Conservation (phyloP, 1,140 invertebrate species). For the Cheumatopsyche charites region DNA sequence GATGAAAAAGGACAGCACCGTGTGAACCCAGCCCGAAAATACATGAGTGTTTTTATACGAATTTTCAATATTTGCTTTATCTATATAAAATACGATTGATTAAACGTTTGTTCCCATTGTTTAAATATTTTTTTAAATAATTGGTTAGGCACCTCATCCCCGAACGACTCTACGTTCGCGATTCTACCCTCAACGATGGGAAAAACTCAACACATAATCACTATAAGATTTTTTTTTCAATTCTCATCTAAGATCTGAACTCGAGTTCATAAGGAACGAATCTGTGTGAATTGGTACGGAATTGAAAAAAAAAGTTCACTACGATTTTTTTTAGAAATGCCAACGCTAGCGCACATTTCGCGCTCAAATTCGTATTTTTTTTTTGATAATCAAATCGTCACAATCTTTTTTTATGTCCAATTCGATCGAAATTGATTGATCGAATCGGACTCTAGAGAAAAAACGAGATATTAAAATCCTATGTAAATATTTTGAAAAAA, state of each 20-base stretch:
- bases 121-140: constrained; percentile 12
- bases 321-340: constrained; percentile 35
- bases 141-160: constrained; percentile 31
- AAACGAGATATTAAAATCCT: constrained; percentile 41
- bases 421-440: too few relatives aligned
- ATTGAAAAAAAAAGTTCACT: constrained; percentile 24
- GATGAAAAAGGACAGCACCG: too few relatives aligned
- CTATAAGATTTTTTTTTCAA: neutral
- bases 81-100: constrained; percentile 4
- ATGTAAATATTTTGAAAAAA: neutral
- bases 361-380: neutral
- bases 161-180: neutral
- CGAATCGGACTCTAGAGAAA: constrained; percentile 16
- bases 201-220: constrained; percentile 17
- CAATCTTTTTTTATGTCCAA: neutral
- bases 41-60: too few relatives aligned
- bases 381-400: neutral
- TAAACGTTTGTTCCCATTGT: constrained; percentile 35
- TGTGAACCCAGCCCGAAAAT: too few relatives aligned
- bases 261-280: too few relatives aligned
- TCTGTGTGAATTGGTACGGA: neutral
- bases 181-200: neutral
- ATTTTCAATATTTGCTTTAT: constrained; percentile 6
- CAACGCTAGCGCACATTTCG: constrained; percentile 30
- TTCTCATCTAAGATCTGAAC: too few relatives aligned